A percentile compares a stretch with the other conserved stretches of the same genome.
Evolutionary conservation across 37 sponge, comb jelly and placozoan genomes (phyloP).

Genomic region (Petrosia ficiformis): DNA sequence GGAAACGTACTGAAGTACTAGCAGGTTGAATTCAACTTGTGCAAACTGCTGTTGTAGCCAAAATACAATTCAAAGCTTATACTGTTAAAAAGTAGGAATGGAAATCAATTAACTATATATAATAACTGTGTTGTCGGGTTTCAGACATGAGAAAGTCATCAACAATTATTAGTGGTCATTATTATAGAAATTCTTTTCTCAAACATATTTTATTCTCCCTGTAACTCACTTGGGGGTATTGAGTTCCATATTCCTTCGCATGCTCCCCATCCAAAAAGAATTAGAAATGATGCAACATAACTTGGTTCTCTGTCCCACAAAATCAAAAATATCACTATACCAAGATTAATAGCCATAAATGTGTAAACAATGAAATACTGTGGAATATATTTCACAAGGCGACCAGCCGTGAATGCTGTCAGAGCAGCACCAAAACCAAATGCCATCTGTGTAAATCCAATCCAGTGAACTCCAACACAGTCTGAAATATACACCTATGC

Average conservation of each 20-base stretch:
- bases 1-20: no score
- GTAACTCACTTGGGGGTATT: conserved; percentile 50
- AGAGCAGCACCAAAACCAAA: conserved; percentile 37
- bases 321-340: conserved; percentile 36
- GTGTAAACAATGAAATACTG: conserved; percentile 15
- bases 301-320: conserved; percentile 48
- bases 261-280: conserved; percentile 42
- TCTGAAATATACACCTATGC: conserved; percentile 45
- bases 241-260: conserved; percentile 58
- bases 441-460: conserved; percentile 38
- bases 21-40: no score
- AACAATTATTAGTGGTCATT: no score
- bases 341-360: conserved; percentile 11
- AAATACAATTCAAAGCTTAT: no score
- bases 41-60: no score
- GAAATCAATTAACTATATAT: no score
- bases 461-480: conserved; percentile 51
- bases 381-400: conserved; percentile 41
- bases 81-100: no score
- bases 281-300: conserved; percentile 30
- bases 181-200: no score
- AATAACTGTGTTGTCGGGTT: no score
- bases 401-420: conserved; percentile 10
- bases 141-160: no score
- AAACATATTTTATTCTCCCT: not conserved